Percentiles rank a stretch among this genome's conserved stretches.
Conservation (phyloP, 2,797 vertebrate genomes). For the Pseudomugil tenellus region DNA sequence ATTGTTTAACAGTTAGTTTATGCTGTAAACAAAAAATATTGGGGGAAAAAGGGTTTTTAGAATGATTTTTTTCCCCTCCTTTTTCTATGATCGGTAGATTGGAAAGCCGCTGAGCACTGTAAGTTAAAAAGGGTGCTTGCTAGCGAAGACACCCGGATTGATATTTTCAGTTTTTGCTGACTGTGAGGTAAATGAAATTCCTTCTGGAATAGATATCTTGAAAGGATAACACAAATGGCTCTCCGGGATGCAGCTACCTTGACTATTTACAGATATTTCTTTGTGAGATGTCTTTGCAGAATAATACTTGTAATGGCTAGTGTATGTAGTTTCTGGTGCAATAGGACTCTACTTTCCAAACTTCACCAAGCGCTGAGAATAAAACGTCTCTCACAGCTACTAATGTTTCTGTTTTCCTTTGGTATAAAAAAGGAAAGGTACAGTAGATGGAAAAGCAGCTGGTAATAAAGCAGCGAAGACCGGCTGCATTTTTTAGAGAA, state of each 20-base stretch:
- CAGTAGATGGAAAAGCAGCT: slow-evolving; percentile 34
- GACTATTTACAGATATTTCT: slow-evolving; percentile 48
- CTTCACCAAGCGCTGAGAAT: slow-evolving; percentile 60
- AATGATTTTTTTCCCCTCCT: slow-evolving; percentile 46
- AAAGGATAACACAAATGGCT: slow-evolving; percentile 37
- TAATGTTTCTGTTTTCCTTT: slow-evolving; percentile 54
- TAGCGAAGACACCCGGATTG: slow-evolving; percentile 40
- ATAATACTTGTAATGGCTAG: slow-evolving; percentile 66
- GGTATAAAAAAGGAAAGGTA: slow-evolving; percentile 44
- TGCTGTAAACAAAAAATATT: slow-evolving; percentile 34
- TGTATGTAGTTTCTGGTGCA: slow-evolving; percentile 73
- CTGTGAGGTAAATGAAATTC: slow-evolving; percentile 51
- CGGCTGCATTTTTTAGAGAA: slow-evolving; percentile 23
- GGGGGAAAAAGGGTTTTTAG: slow-evolving; percentile 55
- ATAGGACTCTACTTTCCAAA: slow-evolving; percentile 69
- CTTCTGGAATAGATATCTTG: slow-evolving; percentile 29
- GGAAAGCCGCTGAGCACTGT: slow-evolving; percentile 55
- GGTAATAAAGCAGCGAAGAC: slow-evolving; percentile 22
- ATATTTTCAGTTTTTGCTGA: slow-evolving; percentile 40
- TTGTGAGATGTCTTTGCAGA: slow-evolving; percentile 58
- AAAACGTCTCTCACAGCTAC: slow-evolving; percentile 56
- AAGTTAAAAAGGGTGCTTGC: slow-evolving; percentile 36
- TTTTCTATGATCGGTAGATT: slow-evolving; percentile 58
- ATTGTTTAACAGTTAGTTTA: slow-evolving; percentile 62
- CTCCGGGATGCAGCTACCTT: slow-evolving; percentile 57